Evolutionary conservation across 2,113 vertebrate genomes (phyloP).

Genomic region (Oxyruncus cristatus): DNA sequence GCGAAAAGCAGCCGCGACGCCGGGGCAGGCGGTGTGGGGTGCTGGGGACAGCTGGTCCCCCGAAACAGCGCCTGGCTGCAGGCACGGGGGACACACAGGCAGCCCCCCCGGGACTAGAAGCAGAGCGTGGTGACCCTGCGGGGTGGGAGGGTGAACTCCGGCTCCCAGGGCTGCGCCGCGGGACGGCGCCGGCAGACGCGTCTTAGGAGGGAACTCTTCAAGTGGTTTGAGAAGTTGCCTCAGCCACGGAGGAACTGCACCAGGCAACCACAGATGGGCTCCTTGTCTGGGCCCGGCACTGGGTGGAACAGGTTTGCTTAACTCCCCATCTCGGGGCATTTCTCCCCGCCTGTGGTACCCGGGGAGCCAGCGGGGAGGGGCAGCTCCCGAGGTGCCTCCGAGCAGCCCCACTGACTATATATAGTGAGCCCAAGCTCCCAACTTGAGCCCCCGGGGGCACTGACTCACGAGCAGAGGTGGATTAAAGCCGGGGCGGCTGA

Average conservation of each 20-base stretch:
- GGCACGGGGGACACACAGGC: rapidly evolving
- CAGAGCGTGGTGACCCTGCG: rapidly evolving
- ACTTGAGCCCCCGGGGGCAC: not conserved
- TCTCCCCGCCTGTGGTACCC: not conserved
- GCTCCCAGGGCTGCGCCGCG: not conserved
- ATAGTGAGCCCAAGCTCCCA: not conserved
- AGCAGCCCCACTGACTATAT: not conserved
- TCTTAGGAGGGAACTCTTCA: not conserved
- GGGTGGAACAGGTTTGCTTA: not conserved
- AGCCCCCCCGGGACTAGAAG: not conserved
- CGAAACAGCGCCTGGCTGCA: not conserved
- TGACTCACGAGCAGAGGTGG: not conserved
- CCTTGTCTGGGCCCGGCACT: not conserved
- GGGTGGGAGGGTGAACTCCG: not conserved
- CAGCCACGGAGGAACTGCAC: not conserved
- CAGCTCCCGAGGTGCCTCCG: not conserved
- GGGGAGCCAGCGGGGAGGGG: not conserved
- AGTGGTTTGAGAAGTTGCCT: not conserved
- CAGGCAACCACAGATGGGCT: not conserved
- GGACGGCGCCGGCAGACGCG: not conserved
- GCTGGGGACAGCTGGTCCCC: rapidly evolving
- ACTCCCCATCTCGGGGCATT: constrained; percentile 1
- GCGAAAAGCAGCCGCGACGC: rapidly evolving
- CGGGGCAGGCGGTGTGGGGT: not conserved
- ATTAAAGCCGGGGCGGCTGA: constrained; percentile 38